Evolutionary conservation across 2,888 invertebrate species (phyloP).

Genomic region (Rhyacophila evoluta): DNA sequence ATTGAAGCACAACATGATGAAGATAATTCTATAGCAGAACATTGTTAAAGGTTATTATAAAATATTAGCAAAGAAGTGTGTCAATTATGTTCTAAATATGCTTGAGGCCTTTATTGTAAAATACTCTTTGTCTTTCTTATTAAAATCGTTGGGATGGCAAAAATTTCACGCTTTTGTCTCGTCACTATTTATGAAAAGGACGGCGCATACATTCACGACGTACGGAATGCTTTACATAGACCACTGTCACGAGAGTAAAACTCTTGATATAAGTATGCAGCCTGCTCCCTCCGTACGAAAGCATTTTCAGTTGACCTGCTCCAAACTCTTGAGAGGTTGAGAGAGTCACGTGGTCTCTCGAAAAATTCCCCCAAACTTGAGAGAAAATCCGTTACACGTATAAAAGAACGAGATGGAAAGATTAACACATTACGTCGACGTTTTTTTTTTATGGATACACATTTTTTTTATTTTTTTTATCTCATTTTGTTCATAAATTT

Average conservation of each 20-base stretch:
- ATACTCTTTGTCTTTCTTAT: no score
- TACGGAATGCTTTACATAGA: not conserved
- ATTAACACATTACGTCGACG: not conserved
- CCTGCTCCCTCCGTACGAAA: not conserved
- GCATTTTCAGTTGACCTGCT: conserved; percentile 29
- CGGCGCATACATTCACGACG: not conserved
- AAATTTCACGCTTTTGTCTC: not conserved
- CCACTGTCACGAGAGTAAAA: not conserved
- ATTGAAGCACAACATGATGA: no score
- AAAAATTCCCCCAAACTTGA: not conserved
- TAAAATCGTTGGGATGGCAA: no score
- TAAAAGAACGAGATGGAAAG: not conserved
- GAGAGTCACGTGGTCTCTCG: conserved; percentile 23
- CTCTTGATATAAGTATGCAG: not conserved
- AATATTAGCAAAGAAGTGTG: no score
- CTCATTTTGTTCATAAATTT: no score
- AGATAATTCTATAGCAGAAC: no score
- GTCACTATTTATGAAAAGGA: not conserved
- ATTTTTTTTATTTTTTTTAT: no score
- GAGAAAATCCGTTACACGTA: not conserved
- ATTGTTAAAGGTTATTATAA: no score
- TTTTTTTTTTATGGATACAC: no score
- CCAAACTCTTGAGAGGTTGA: conserved; percentile 25
- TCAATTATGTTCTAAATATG: no score
- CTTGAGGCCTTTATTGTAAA: no score